Conservation (phyloP, 1,140 invertebrate species). For the Hycleus cichorii region DNA sequence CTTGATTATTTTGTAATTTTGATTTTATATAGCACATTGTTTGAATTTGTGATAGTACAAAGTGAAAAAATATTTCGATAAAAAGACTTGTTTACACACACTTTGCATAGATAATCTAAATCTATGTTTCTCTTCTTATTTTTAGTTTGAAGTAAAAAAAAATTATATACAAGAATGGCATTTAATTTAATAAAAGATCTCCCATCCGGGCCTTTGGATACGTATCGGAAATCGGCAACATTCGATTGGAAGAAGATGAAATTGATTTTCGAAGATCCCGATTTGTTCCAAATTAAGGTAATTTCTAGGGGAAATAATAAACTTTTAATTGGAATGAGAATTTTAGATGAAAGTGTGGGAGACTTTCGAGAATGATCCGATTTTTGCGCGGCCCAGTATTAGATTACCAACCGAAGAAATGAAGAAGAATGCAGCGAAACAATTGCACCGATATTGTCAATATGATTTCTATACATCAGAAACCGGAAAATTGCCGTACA, state of each 20-base stretch:
- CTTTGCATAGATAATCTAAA: too few species aligned
- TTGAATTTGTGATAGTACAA: too few species aligned
- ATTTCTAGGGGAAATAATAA: conserved; percentile 16
- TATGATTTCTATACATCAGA: conserved; percentile 48
- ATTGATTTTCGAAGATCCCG: conserved; percentile 62
- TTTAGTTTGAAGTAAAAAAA: neutral
- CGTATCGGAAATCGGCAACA: conserved; percentile 61
- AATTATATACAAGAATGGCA: neutral
- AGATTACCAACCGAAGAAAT: conserved; percentile 65
- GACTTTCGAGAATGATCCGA: conserved; percentile 69
- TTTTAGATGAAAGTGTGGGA: conserved; percentile 72
- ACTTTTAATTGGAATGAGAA: neutral
- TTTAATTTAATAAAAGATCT: conserved; percentile 39
- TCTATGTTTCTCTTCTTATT: too few species aligned
- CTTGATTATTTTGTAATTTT: too few species aligned
- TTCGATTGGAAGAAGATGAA: conserved; percentile 77
- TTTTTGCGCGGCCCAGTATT: conserved; percentile 57
- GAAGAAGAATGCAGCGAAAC: conserved; percentile 53
- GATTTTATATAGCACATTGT: too few species aligned
- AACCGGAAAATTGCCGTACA: conserved; percentile 52
- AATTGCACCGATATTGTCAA: conserved; percentile 46
- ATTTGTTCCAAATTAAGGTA: conserved; percentile 68
- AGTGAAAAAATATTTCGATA: too few species aligned
- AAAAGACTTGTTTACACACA: too few species aligned
- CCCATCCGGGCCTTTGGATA: conserved; percentile 60